These are phyloP conservation scores for Oriolus oriolus DNA, from an alignment of 2,113 vertebrate genomes.

Conservation along the genomic window DNA sequence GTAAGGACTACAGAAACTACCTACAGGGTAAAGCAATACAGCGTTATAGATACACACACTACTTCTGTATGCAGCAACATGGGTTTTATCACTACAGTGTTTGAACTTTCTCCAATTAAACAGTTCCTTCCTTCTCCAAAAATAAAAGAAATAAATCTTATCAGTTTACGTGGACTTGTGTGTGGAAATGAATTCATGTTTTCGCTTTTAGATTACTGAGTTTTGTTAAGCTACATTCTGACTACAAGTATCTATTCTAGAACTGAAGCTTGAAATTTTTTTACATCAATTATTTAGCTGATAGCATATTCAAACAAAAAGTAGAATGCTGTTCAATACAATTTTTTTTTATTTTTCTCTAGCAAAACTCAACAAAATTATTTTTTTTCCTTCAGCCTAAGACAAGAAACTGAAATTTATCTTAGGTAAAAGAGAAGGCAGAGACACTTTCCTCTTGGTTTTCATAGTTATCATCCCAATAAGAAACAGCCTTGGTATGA, in stretches of 20 bases:
- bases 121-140: neutral
- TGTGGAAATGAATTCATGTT: neutral
- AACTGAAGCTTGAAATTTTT: neutral
- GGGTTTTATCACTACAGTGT: neutral
- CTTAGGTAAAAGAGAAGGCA: neutral
- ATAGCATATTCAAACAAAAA: neutral
- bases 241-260: neutral
- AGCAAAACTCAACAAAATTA: neutral
- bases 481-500: neutral
- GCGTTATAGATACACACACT: rapidly evolving
- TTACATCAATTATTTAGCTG: neutral
- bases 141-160: neutral
- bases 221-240: neutral
- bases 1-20: neutral
- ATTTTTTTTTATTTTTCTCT: neutral
- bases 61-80: rapidly evolving
- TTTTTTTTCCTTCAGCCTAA: neutral
- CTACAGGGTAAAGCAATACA: neutral
- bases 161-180: neutral
- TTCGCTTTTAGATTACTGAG: neutral
- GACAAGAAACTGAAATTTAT: neutral
- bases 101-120: neutral
- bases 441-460: neutral
- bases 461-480: neutral
- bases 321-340: neutral